Conservation (phyloP, 1,140 invertebrate species). For the Drusus annulatus region DNA sequence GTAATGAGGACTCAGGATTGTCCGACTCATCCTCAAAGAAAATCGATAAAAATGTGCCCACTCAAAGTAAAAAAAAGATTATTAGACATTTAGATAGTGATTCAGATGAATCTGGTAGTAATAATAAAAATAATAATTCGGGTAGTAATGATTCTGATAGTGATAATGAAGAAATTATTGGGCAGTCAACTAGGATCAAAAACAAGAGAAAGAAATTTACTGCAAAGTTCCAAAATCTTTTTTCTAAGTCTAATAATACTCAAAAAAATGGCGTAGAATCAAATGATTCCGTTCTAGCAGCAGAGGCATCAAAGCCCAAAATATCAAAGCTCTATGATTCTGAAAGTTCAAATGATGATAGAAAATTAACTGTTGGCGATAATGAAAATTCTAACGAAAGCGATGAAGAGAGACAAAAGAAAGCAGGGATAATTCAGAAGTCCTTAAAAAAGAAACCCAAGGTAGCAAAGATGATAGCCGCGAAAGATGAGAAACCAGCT, state of each 20-base stretch:
- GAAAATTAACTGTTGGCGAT: not conserved
- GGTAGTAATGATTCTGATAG: not conserved
- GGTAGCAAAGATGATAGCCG: not conserved
- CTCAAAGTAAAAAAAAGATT: slow-evolving; percentile 21
- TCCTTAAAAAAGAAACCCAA: not conserved
- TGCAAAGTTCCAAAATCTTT: slow-evolving; percentile 49
- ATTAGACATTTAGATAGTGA: not conserved
- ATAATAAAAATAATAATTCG: slow-evolving; percentile 1
- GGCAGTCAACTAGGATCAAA: slow-evolving; percentile 46
- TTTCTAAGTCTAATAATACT: slow-evolving; percentile 36
- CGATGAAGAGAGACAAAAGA: not conserved
- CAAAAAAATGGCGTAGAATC: slow-evolving; percentile 17
- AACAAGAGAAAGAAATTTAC: slow-evolving; percentile 42
- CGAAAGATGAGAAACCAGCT: slow-evolving; percentile 7
- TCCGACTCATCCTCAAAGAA: slow-evolving; percentile 11
- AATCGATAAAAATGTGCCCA: slow-evolving; percentile 5
- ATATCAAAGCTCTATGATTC: slow-evolving; percentile 49
- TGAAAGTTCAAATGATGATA: slow-evolving; percentile 51
- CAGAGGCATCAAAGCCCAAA: slow-evolving; percentile 17
- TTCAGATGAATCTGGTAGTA: slow-evolving; percentile 30
- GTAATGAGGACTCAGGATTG: not conserved
- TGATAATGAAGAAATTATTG: slow-evolving; percentile 30
- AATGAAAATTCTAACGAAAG: slow-evolving; percentile 14
- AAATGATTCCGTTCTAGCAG: not conserved
- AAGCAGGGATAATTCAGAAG: not conserved